Conservation (phyloP, 2,888 invertebrate genomes). For the Scaptodrosophila latifasciaeformis region DNA sequence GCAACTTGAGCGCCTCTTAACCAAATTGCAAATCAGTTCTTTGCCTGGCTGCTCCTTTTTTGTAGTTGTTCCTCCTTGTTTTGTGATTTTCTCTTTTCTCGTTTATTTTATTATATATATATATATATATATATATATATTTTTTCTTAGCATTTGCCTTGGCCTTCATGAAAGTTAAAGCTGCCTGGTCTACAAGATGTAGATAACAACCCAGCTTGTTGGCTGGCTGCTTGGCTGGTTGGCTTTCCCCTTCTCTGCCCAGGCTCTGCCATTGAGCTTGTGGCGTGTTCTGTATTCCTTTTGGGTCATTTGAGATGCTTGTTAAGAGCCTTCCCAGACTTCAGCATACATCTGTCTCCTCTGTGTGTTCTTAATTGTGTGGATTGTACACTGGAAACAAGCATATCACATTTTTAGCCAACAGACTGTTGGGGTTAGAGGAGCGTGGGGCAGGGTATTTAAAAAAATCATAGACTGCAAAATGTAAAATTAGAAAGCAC, state of each 20-base stretch:
- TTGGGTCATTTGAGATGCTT: slow-evolving; percentile 15
- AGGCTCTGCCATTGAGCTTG: no score
- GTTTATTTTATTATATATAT: slow-evolving; percentile 4
- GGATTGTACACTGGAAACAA: slow-evolving; percentile 5
- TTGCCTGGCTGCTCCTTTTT: background rate
- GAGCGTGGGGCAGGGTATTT: no score
- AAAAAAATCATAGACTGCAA: no score
- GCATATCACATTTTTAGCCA: no score
- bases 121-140: no score
- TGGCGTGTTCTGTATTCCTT: slow-evolving; percentile 7
- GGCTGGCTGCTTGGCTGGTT: background rate
- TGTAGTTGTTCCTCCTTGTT: slow-evolving; percentile 2
- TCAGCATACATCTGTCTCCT: background rate
- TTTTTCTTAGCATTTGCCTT: no score
- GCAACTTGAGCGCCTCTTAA: slow-evolving; percentile 9
- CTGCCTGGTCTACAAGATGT: slow-evolving; percentile 20
- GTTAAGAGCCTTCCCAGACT: slow-evolving; percentile 4
- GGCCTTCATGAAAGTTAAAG: slow-evolving; percentile 6
- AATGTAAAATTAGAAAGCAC: no score
- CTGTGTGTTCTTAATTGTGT: slow-evolving; percentile 10
- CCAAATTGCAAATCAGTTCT: slow-evolving; percentile 27
- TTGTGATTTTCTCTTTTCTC: background rate
- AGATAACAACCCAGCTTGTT: slow-evolving; percentile 11
- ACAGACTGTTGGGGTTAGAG: no score
- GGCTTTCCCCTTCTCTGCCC: background rate